phyloP scores from a whole-genome alignment of 2,797 vertebrate species.

The Natrix natrix region DNA sequence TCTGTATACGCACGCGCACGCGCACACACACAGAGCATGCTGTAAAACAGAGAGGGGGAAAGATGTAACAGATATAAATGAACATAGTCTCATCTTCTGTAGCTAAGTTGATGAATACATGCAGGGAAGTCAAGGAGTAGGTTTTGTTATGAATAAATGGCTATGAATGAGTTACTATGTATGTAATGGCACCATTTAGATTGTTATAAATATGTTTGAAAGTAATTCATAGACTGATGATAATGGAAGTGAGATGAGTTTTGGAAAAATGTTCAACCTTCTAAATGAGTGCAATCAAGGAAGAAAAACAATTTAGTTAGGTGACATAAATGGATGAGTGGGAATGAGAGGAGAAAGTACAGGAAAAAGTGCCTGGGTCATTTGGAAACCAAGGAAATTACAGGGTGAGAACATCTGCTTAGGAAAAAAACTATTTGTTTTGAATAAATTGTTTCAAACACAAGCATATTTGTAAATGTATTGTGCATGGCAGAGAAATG shows the following conservation, averaged over 20 bases:
- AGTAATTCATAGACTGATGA: neutral
- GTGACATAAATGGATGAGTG: neutral
- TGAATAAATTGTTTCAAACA: neutral
- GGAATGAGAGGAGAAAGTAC: neutral
- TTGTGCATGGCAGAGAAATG: neutral
- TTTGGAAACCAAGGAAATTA: neutral
- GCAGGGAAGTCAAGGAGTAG: neutral
- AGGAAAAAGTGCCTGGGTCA: neutral
- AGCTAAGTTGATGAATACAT: neutral
- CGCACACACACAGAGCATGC: neutral
- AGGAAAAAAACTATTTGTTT: neutral
- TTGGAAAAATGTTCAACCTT: neutral
- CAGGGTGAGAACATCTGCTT: neutral
- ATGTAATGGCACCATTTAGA: neutral
- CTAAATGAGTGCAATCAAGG: neutral
- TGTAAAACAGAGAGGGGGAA: neutral
- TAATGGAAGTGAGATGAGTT: neutral
- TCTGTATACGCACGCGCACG: too few relatives aligned
- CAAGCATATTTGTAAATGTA: neutral
- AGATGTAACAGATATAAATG: neutral
- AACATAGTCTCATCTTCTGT: neutral
- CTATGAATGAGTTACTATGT: neutral
- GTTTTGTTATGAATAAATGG: neutral
- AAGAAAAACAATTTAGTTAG: neutral
- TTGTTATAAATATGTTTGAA: neutral